Conservation (phyloP, 2,797 vertebrate species). For the Centropyge bicolor region DNA sequence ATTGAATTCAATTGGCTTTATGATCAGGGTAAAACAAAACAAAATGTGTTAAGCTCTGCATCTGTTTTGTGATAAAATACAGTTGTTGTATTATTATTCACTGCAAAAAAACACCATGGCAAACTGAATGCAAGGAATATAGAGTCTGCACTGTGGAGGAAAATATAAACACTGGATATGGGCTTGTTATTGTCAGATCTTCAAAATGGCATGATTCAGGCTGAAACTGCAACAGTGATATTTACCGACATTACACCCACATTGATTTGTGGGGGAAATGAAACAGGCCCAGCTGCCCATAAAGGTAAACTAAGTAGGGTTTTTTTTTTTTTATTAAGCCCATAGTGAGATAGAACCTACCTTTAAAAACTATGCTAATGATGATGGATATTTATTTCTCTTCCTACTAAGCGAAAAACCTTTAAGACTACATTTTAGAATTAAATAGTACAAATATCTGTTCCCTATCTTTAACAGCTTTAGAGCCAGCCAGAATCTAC, state of each 20-base stretch:
- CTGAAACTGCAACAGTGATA: not conserved
- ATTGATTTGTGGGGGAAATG: not conserved
- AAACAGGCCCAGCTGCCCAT: not conserved
- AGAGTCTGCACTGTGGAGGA: not conserved
- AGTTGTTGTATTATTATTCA: not conserved
- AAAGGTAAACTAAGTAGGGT: not conserved
- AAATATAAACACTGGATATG: not conserved
- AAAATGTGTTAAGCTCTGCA: not conserved
- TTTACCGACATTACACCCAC: not conserved
- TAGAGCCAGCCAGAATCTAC: no score
- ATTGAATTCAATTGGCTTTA: not conserved
- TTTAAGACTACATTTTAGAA: no score
- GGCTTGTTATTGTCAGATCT: not conserved
- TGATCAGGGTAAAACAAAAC: conserved; percentile 8
- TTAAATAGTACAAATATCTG: no score
- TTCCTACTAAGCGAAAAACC: no score
- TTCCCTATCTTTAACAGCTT: no score
- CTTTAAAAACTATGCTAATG: no score
- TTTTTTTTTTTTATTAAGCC: not conserved
- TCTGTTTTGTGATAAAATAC: not conserved
- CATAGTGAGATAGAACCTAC: not conserved
- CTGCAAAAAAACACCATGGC: not conserved
- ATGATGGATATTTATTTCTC: no score
- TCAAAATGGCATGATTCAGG: not conserved
- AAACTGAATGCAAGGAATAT: not conserved